Percentiles rank a stretch among this genome's conserved stretches.
These are phyloP conservation scores for Sesia apiformis DNA, from an alignment of 2,888 invertebrate species.

Conservation along the genomic window DNA sequence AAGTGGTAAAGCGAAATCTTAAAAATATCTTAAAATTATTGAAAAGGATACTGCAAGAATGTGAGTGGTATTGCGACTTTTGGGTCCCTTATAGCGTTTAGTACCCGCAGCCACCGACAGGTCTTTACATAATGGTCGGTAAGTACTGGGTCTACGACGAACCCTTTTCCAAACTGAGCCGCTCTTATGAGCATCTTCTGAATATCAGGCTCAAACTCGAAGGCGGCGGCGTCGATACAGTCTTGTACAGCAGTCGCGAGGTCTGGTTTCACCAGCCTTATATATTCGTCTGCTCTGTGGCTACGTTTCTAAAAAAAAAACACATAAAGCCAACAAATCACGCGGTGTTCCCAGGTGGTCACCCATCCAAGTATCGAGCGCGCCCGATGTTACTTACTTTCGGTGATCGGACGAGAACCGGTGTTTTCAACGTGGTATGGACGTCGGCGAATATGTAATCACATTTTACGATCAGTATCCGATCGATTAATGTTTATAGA, in stretches of 20 bases:
- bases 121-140: conserved; percentile 87
- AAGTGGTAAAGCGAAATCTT: too few relatives aligned
- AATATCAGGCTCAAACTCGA: conserved; percentile 88
- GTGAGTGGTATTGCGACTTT: conserved; percentile 94
- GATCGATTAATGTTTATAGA: too few relatives aligned
- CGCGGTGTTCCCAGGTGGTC: conserved; percentile 17
- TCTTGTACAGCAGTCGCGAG: conserved; percentile 89
- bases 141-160: conserved; percentile 83
- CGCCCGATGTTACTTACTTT: conserved; percentile 37
- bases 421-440: conserved; percentile 37
- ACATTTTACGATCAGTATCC: too few relatives aligned
- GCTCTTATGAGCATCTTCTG: conserved; percentile 94
- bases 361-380: conserved; percentile 30
- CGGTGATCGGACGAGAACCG: conserved; percentile 27
- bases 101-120: conserved; percentile 88
- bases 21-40: not conserved
- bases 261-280: conserved; percentile 87
- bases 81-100: conserved; percentile 90
- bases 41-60: conserved; percentile 87
- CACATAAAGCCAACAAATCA: not conserved
- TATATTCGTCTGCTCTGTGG: conserved; percentile 95
- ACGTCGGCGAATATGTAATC: conserved; percentile 18
- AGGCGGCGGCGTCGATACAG: conserved; percentile 94
- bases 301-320: conserved; percentile 79
- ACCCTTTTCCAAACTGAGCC: conserved; percentile 96